phyloP scores from a whole-genome alignment of 1,140 invertebrate species.

The Heliothis subflexa region DNA sequence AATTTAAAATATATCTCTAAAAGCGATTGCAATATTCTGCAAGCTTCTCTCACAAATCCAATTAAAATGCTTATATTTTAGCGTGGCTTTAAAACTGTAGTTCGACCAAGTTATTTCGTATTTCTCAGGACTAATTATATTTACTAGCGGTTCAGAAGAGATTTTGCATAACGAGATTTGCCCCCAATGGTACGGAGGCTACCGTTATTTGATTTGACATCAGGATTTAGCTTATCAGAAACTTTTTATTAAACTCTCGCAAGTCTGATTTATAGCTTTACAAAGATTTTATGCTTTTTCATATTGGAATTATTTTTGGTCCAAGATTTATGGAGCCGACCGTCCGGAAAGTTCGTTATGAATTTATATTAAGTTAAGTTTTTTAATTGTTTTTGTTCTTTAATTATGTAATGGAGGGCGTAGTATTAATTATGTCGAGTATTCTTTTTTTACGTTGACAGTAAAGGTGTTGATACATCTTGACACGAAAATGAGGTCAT shows the following conservation, averaged over 20 bases:
- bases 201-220: constrained; percentile 49
- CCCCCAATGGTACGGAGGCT: constrained; percentile 9
- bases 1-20: too few species aligned
- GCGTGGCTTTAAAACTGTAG: too few species aligned
- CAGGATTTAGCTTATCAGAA: constrained; percentile 46
- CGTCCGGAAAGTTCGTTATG: not conserved
- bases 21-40: too few species aligned
- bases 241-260: constrained; percentile 49
- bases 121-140: too few species aligned
- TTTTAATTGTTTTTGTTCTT: not conserved
- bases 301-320: constrained; percentile 18
- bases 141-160: not conserved
- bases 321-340: constrained; percentile 18
- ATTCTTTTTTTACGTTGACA: too few species aligned
- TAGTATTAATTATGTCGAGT: not conserved
- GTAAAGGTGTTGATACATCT: too few species aligned
- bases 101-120: too few species aligned
- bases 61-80: too few species aligned
- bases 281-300: constrained; percentile 35
- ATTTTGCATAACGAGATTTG: constrained; percentile 7
- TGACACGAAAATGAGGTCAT: too few species aligned
- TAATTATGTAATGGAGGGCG: not conserved
- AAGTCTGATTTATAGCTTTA: constrained; percentile 49
- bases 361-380: not conserved
- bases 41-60: too few species aligned